These are phyloP conservation scores for Steatornis caripensis DNA, from an alignment of 2,113 vertebrate genomes.

Conservation along the genomic window DNA sequence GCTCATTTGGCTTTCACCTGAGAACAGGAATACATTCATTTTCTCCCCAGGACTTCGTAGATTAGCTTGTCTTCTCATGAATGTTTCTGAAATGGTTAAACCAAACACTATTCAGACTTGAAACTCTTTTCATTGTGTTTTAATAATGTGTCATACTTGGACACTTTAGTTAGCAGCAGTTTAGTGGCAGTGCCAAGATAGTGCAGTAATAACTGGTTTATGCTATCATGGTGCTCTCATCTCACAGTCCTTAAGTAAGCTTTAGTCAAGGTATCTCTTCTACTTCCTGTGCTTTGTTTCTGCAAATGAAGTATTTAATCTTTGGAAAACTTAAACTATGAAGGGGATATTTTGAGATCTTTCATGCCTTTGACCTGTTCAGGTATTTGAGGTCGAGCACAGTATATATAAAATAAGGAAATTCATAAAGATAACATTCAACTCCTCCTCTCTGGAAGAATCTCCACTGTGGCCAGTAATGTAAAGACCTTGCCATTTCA, in stretches of 20 bases:
- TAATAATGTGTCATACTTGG: background rate
- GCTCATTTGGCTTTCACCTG: background rate
- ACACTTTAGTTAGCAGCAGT: background rate
- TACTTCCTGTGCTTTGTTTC: background rate
- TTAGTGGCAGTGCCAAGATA: background rate
- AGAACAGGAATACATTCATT: background rate
- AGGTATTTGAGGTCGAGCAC: background rate
- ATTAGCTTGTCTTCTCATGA: background rate
- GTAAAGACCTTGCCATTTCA: background rate
- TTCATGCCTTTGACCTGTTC: background rate
- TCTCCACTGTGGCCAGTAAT: background rate
- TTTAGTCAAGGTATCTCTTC: background rate
- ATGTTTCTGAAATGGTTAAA: background rate
- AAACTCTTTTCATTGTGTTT: background rate
- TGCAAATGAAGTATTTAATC: background rate
- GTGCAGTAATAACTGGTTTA: background rate
- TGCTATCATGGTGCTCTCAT: background rate
- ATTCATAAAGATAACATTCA: background rate
- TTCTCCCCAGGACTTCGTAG: background rate
- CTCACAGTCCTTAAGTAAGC: background rate
- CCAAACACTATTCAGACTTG: background rate
- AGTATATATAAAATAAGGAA: background rate
- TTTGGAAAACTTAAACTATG: background rate
- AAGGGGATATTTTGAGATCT: background rate
- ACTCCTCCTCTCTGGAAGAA: background rate